phyloP scores from a whole-genome alignment of 2,113 vertebrate genomes.

The Psittacara wagleri region DNA sequence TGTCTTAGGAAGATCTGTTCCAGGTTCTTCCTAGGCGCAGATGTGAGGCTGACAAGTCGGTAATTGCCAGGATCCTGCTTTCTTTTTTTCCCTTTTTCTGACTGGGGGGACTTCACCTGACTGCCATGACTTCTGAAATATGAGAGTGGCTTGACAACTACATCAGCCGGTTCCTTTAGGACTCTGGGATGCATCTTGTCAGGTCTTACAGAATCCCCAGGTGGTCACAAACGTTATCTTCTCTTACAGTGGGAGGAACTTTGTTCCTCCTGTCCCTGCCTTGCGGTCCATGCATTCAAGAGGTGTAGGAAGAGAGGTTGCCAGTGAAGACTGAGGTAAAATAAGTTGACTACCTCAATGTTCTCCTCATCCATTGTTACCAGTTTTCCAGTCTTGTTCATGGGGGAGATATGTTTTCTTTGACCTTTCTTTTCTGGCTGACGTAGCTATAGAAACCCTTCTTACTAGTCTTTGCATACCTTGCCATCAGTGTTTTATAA shows the following conservation, averaged over 20 bases:
- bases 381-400: not conserved
- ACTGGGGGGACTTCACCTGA: not conserved
- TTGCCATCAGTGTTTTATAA: not conserved
- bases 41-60: not conserved
- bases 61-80: not conserved
- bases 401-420: not conserved
- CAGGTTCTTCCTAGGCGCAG: not conserved
- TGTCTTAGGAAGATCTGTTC: not conserved
- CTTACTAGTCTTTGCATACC: not conserved
- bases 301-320: not conserved
- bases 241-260: not conserved
- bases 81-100: not conserved
- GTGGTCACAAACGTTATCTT: not conserved
- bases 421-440: not conserved
- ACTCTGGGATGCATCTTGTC: not conserved
- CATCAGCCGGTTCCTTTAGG: not conserved
- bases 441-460: not conserved
- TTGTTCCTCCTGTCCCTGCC: not conserved
- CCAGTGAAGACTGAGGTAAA: not conserved
- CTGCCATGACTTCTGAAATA: not conserved
- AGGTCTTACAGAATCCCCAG: not conserved
- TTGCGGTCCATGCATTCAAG: not conserved
- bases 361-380: not conserved
- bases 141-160: not conserved
- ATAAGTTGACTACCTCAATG: not conserved